Base-by-base conservation (phyloP, 2,113 vertebrate species). In the Archocentrus centrarchus region DNA sequence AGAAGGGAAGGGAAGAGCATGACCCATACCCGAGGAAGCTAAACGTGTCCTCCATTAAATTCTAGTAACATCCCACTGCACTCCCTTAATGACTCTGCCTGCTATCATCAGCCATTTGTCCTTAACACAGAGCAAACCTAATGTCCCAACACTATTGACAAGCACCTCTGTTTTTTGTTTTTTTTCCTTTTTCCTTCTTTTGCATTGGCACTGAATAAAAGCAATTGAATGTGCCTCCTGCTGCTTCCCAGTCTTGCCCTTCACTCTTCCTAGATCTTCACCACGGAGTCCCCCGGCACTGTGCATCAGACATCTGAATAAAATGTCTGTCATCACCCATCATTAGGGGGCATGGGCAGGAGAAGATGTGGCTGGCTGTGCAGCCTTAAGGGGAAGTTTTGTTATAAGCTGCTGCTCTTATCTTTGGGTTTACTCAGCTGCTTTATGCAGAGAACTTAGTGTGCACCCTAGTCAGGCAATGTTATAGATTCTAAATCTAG, bases 11-110 rank as follows among this genome's bases (percentile, higher is more conserved):
- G 63, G 79, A 59, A 82, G 82, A 75, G 82, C 82, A 86, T 80
- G 85, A 83, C 68, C 81, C 84, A 77, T 77, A 90, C 75, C 59
- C 20, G 35, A 86, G 88, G 91, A 92, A 92, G 90, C 89, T 85
- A 84, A 93, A 93, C 91, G 86, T 91, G 89, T 91, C 91, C 89
- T 94, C 92, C 90, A 94, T 94, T 94, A 93, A 91, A 93, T 85
- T 89, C 84, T 75, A 61, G 82, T 77, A 92, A 89, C 89, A 85
- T 93, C 95, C 88, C 88, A 81, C 86, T 79, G 88, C 35, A 82
- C 83, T 93, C 82, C 83, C 86, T 79, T 75, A 92, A 89, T 88
- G 77, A 83, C 88, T 84, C 79, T 82, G 84, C 82, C 88, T 61
- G 75, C 81, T 90, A 85, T 90, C 90, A 87, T 91, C 92, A 92